Percentiles rank a stretch among this genome's conserved stretches.
phyloP scores from a whole-genome alignment of 2,888 invertebrate species.

The Netelia fuscicornis region DNA sequence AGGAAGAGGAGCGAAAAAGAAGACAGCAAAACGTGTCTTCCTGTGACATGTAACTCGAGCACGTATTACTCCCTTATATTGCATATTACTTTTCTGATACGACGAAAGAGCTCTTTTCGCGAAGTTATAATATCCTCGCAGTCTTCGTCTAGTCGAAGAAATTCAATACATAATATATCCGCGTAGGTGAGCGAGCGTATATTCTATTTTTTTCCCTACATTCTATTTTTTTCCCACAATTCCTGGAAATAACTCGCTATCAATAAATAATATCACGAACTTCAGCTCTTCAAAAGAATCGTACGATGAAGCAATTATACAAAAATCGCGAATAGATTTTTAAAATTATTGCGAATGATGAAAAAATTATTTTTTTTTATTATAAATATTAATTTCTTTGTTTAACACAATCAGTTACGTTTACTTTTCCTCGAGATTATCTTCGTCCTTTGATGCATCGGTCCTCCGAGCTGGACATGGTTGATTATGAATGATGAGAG shows the following conservation, averaged over 20 bases:
- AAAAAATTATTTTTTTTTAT: too few relatives aligned
- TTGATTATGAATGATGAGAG: slow-evolving; percentile 47
- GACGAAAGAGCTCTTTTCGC: slow-evolving; percentile 6
- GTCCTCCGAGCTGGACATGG: not conserved
- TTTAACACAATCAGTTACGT: not conserved
- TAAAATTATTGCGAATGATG: too few relatives aligned
- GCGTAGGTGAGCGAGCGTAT: not conserved
- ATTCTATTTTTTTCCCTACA: not conserved
- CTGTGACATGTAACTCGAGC: slow-evolving; percentile 43
- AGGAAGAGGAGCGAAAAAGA: not conserved
- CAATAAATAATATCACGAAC: not conserved
- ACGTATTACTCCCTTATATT: slow-evolving; percentile 38
- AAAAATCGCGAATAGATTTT: too few relatives aligned
- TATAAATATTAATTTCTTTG: too few relatives aligned
- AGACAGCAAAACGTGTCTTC: slow-evolving; percentile 14
- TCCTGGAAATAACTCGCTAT: not conserved
- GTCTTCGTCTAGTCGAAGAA: not conserved
- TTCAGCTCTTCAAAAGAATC: too few relatives aligned
- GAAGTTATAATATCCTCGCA: slow-evolving; percentile 14
- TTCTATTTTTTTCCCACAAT: not conserved
- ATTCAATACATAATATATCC: not conserved
- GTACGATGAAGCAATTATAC: too few relatives aligned
- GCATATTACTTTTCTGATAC: slow-evolving; percentile 37
- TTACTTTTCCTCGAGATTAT: not conserved
- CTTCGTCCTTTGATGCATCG: not conserved